Evolutionary conservation across 30 jellyfish, hydroid and myxozoan species (phyloP).

Genomic region (Cassiopea xamachana): DNA sequence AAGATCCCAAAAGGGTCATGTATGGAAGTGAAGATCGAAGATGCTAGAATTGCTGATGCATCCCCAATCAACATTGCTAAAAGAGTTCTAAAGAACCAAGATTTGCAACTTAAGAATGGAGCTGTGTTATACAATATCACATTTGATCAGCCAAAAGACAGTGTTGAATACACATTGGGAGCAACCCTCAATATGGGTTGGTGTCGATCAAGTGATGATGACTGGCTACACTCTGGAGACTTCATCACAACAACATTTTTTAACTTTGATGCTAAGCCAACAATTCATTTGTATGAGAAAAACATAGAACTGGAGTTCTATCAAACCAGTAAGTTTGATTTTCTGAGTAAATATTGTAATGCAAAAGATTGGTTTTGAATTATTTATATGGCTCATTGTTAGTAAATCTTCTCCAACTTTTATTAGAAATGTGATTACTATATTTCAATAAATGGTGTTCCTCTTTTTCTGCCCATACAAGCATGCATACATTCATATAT

Average conservation of each 20-base stretch:
- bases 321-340: slow-evolving; percentile 30
- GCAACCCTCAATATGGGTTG: slow-evolving; percentile 61
- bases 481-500: no score
- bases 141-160: slow-evolving; percentile 20
- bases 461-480: no score
- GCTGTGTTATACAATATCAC: slow-evolving; percentile 32
- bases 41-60: slow-evolving; percentile 57
- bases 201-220: slow-evolving; percentile 41
- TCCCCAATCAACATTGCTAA: slow-evolving; percentile 31
- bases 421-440: no score
- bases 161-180: slow-evolving; percentile 27
- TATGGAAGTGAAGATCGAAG: slow-evolving; percentile 34
- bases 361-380: no score
- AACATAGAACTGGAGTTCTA: slow-evolving; percentile 55
- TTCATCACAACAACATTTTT: slow-evolving; percentile 45
- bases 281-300: slow-evolving; percentile 5
- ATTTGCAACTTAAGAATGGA: slow-evolving; percentile 15
- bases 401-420: no score
- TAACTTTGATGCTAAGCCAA: neutral
- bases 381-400: no score
- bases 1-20: slow-evolving; percentile 46
- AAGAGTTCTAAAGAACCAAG: slow-evolving; percentile 12
- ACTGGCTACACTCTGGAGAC: slow-evolving; percentile 61
- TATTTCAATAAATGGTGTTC: no score
- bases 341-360: neutral